phyloP scores from a whole-genome alignment of 2,113 vertebrate species.

The Neogale vison region DNA sequence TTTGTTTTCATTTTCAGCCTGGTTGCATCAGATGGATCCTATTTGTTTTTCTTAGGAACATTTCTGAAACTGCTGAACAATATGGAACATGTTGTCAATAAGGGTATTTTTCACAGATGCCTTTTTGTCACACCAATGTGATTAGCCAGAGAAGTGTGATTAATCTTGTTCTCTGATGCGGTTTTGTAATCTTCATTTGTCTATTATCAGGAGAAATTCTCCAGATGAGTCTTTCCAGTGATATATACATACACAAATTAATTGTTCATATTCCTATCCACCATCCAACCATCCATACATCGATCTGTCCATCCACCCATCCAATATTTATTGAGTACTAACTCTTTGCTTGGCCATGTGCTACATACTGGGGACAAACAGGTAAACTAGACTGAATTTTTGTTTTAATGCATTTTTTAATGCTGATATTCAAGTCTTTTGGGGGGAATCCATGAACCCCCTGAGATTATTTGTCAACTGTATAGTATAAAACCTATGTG shows the following conservation, averaged over 20 bases:
- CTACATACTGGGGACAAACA: neutral
- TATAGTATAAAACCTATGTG: neutral
- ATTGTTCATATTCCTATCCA: neutral
- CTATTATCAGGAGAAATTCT: conserved; percentile 34
- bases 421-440: neutral
- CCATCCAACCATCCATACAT: too few species aligned
- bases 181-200: conserved; percentile 39
- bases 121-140: conserved; percentile 52
- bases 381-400: neutral
- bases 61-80: conserved; percentile 44
- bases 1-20: neutral
- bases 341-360: neutral
- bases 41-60: conserved; percentile 44
- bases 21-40: conserved; percentile 22
- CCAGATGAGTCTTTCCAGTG: conserved; percentile 25
- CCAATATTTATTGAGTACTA: neutral
- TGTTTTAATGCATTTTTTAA: neutral
- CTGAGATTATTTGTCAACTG: neutral
- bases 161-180: conserved; percentile 42
- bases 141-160: conserved; percentile 38
- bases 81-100: conserved; percentile 49
- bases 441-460: neutral
- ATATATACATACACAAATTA: conserved; percentile 14
- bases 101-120: conserved; percentile 53
- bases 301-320: too few species aligned